Base-by-base conservation (phyloP, 1,140 invertebrate species). In the Leptoteleia sp. region DNA sequence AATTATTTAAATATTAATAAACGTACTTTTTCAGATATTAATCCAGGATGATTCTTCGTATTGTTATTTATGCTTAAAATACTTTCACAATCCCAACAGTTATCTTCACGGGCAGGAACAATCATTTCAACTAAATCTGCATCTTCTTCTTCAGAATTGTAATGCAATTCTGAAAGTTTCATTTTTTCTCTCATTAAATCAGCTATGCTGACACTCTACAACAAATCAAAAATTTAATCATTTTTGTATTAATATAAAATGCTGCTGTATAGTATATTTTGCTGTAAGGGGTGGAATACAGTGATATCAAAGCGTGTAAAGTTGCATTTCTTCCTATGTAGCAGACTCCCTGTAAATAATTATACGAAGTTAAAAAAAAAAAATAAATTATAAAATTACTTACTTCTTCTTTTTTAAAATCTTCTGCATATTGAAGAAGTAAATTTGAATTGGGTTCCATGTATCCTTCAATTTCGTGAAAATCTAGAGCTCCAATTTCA, bases 51-150 rank as follows among this genome's bases (percentile, higher is more conserved):
- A 89, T 98, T 97, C 82, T 97, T 97, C 38, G 95, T 90, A 83
- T 94, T 97, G 5, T 96, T 97, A 86, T 97, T 96, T 1, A 95
- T 96, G 13, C 94, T 95, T 4, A 98, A 86, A 83, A 99, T 96
- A 62, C 95, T 96, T 90, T 98, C 94, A 88, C 97, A 98, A 89
- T 99, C 97, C 95, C 96, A 98, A 87, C 93, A 94, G 16, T 93
- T 91, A 17, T 91, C 91, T 75, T 92, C 90, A 31, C 82, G 79
- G 11, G 92, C 89, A 33, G 92, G 89, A 4, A 94, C 91, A 71
- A 92, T 90, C 54, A 93, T 80, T 8, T 91, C 89, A 22, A 92
- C 90, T 11, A 93, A 79, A 55, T 94, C 92, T 9, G 91, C 91
- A 43, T 92, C 91, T 16, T 92, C 91, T 42, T 92, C 91, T 12